phyloP scores from a whole-genome alignment of 2,113 vertebrate species.

The Calyptomena viridis region DNA sequence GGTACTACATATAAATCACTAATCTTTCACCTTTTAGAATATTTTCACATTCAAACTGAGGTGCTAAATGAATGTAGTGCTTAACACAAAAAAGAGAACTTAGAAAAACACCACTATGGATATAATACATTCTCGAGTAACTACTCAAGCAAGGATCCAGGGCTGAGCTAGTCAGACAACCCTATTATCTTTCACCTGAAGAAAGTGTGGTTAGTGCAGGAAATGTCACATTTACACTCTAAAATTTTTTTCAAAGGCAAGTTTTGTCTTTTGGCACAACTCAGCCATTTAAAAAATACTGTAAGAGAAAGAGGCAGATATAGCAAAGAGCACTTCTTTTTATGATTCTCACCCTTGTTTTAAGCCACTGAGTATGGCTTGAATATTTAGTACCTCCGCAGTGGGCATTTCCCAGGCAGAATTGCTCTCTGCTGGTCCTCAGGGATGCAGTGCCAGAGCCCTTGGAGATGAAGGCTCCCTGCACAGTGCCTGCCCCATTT shows the following conservation, averaged over 20 bases:
- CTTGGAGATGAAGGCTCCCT: neutral
- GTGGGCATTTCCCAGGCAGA: neutral
- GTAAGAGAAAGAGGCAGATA: neutral
- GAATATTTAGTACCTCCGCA: neutral
- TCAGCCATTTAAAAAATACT: neutral
- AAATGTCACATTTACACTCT: constrained; percentile 36
- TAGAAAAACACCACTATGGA: neutral
- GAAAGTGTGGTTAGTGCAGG: constrained; percentile 10
- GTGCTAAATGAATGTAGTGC: neutral
- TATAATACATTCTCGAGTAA: neutral
- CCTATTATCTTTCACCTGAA: neutral
- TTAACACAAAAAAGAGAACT: neutral
- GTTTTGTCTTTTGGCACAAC: neutral
- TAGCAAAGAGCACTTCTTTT: neutral
- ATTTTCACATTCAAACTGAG: constrained; percentile 24
- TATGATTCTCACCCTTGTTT: neutral
- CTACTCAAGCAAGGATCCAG: neutral
- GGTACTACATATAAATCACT: neutral
- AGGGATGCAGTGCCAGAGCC: neutral
- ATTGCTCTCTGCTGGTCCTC: neutral
- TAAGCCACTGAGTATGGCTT: neutral
- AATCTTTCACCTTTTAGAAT: constrained; percentile 7
- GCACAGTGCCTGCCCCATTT: neutral
- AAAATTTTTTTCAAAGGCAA: constrained; percentile 27
- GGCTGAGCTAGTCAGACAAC: neutral